Evolutionary conservation across 2,797 vertebrate genomes (phyloP), one percentile per base, ranked within the genome.

Genomic region (Fistularia commersonii): DNA sequence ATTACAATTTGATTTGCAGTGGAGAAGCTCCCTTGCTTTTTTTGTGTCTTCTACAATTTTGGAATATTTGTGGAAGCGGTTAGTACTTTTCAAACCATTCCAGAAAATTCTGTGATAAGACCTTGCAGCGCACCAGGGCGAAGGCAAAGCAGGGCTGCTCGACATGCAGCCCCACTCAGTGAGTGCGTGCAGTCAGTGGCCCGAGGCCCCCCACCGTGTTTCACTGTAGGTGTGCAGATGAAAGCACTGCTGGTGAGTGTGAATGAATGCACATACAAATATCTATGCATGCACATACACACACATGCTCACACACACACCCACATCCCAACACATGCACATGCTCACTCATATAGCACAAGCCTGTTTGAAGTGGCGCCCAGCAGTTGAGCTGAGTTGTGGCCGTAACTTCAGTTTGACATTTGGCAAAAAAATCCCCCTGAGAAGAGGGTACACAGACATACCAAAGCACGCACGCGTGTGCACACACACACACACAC

Each of bases 151-250:
- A 57, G 41, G 12, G 40, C 74, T 76, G 69, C 61, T 81, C 66
- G 72, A 68, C 51, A 77, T 77, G 78, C 69, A 61, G 64, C 64
- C 41, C 56, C 5, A 64, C 34, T 38, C 11, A 54, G 12, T 37
- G 56, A 45, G 51, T 35, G 41, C 40, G 51, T 40, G 48, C 45
- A 61, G 54, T 67, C 57, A 49, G 61, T 54, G 63, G 63, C 60
- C 48, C 42, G 14, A 52, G 23, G 33, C 51, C 64, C 66, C 82
- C 75, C 42, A 72, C 61, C 1, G 78, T 40, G 53, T 64, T 61
- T 72, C 78, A 63, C 81, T 32, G 59, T 78, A 80, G 81, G 82
- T 85, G 84, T 76, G 68, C 69, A 82, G 77, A 84, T 82, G 75
- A 81, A 85, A 83, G 83, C 65, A 6, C 61, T 54, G 63, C 64